Conservation (phyloP, 1,140 invertebrate genomes). For the Drosophila aff. region DNA sequence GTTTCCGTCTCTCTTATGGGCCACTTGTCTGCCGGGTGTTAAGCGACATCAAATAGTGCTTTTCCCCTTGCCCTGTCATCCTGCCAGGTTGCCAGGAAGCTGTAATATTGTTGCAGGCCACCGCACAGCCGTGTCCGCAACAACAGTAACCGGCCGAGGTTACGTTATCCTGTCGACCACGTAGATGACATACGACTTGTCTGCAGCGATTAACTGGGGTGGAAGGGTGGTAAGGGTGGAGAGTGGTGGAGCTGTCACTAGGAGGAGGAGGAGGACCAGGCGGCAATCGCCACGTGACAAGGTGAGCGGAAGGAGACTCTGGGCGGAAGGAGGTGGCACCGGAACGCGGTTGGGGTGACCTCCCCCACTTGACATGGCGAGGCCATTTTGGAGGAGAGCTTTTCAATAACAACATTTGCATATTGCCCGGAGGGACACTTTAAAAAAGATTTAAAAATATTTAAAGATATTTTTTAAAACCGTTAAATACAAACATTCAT, state of each 20-base stretch:
- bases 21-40: constrained; percentile 36
- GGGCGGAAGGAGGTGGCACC: constrained; percentile 16
- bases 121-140: constrained; percentile 24
- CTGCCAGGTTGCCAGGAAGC: constrained; percentile 9
- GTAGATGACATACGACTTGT: constrained; percentile 69
- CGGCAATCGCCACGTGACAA: constrained; percentile 46
- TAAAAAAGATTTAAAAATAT: not conserved
- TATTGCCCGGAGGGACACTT: constrained; percentile 24
- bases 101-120: constrained; percentile 34
- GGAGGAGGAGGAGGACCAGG: not conserved
- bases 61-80: not conserved
- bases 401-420: constrained; percentile 63
- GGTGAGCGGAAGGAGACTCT: constrained; percentile 13
- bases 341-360: constrained; percentile 2
- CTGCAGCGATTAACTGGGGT: constrained; percentile 61
- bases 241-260: not conserved
- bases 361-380: constrained; percentile 33
- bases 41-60: constrained; percentile 43
- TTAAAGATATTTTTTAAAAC: too few species aligned
- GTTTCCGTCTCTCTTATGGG: constrained; percentile 25
- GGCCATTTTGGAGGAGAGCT: constrained; percentile 46
- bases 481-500: not conserved
- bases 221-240: constrained; percentile 5
- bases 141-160: constrained; percentile 44
- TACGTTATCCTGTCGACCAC: constrained; percentile 45